These are phyloP conservation scores for Grapholita molesta DNA, from an alignment of 1,140 invertebrate species.

Conservation along the genomic window DNA sequence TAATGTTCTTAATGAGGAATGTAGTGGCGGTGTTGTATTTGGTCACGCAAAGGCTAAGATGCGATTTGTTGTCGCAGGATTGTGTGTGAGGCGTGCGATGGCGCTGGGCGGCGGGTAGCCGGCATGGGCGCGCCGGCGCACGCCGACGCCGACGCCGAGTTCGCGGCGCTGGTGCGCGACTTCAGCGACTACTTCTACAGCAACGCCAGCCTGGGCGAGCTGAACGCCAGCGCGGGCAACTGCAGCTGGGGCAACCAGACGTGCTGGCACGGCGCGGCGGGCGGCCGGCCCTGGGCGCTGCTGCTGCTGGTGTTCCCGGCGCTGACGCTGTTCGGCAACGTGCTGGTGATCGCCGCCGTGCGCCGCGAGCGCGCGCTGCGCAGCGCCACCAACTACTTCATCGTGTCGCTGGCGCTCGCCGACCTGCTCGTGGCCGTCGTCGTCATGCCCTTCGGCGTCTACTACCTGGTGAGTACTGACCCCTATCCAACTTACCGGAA, in stretches of 20 bases:
- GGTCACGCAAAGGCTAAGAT: background rate
- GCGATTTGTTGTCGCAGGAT: background rate
- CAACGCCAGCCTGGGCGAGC: background rate
- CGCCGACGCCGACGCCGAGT: background rate
- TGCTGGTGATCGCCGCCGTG: constrained; percentile 96
- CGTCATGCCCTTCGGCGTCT: constrained; percentile 99
- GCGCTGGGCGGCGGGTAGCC: background rate
- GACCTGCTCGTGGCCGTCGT: constrained; percentile 97
- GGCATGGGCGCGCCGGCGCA: background rate
- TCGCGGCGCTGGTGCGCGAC: constrained; percentile 4
- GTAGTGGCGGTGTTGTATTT: too few relatives aligned
- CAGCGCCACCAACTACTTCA: constrained; percentile 99
- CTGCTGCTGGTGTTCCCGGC: constrained; percentile 93
- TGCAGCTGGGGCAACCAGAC: background rate
- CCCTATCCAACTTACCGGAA: background rate
- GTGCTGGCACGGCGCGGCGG: background rate
- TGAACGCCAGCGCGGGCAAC: background rate
- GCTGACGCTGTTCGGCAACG: constrained; percentile 97
- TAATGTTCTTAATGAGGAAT: too few relatives aligned
- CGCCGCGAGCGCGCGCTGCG: constrained; percentile 92
- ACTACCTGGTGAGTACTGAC: constrained; percentile 91
- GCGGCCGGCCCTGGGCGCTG: constrained; percentile 82
- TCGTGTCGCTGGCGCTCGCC: constrained; percentile 96
- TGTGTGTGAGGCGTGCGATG: background rate
- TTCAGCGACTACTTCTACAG: constrained; percentile 11